Evolutionary conservation across 2,888 invertebrate genomes (phyloP).

Genomic region (Gastrophysa polygoni): DNA sequence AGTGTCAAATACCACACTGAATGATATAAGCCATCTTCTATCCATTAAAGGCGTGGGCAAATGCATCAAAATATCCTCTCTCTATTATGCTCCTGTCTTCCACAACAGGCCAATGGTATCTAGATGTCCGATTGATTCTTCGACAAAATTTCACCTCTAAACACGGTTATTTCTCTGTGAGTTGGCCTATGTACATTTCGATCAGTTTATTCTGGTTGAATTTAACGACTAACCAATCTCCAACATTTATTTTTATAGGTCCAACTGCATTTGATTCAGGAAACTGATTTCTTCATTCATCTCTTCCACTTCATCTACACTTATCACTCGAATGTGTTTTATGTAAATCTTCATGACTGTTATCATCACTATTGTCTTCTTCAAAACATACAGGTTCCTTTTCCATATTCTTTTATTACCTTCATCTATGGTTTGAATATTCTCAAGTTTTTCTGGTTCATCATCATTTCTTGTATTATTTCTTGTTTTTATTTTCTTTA

Average conservation of each 20-base stretch:
- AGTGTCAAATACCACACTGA: slow-evolving; percentile 4
- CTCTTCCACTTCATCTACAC: slow-evolving; percentile 10
- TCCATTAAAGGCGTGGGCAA: neutral
- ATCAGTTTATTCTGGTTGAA: slow-evolving; percentile 14
- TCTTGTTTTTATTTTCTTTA: neutral
- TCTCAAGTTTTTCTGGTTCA: slow-evolving; percentile 5
- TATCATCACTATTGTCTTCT: slow-evolving; percentile 9
- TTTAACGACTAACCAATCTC: slow-evolving; percentile 8
- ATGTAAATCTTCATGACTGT: neutral
- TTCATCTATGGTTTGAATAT: neutral
- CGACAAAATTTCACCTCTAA: slow-evolving; percentile 10
- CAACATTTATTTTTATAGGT: slow-evolving; percentile 14
- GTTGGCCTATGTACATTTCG: slow-evolving; percentile 16
- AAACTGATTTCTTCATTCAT: slow-evolving; percentile 10
- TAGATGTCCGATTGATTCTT: neutral
- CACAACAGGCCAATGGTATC: neutral
- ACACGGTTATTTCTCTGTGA: slow-evolving; percentile 11
- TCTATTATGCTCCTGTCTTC: neutral
- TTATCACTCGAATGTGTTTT: slow-evolving; percentile 7
- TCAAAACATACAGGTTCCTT: neutral
- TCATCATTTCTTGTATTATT: neutral
- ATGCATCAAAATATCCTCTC: neutral
- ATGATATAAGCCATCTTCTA: slow-evolving; percentile 6
- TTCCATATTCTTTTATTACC: neutral
- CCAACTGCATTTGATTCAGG: slow-evolving; percentile 9